Base-by-base conservation (phyloP, 2,888 invertebrate genomes). In the Balanococcus diminutus region DNA sequence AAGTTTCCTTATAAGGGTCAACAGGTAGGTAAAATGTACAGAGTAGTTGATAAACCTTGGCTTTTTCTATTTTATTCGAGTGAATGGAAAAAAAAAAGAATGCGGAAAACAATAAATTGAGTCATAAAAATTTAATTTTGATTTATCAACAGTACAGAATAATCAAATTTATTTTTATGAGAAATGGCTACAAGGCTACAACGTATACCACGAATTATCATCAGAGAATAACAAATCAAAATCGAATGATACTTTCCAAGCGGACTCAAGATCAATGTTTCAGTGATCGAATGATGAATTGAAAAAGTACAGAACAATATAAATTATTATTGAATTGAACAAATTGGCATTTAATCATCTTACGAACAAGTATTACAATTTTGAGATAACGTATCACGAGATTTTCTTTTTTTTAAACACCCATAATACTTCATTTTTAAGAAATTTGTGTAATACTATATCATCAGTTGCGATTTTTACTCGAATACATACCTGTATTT, bases 21-120 rank as follows among this genome's bases (percentile, higher is more conserved):
- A 79, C 75, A 79, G 75, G 75, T 79, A 79, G 75, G 75, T n/a
- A n/a, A n/a, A n/a, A n/a, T n/a, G n/a, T 79, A 79, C 75, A 36
- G 19, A 36, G 36, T 36, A 79, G 75, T 79, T 22, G 22, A 79
- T 32, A 79, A 79, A 79, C 75, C 75, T 79, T 79, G 75, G 75
- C 75, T 79, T 36, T 36, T 79, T 79, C 75, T 19, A n/a, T 79
- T 79, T 36, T 79, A n/a, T 6, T 79, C 6, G 2, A 67, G 14
- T 2, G 16, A 36, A 36, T 11, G 36, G 19, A 14, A 46, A 5
- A 72, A 79, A 79, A 79, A 79, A 79, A 36, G 32, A 79, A 79
- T 79, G 75, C 75, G 75, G 75, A 79, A 79, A 79, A 36, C 36
- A 32, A 32, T 75, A 61, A 61, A 6, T 61, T 25, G 22, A 25